Conservation (phyloP, 2,888 invertebrate species). For the Tipula unca region DNA sequence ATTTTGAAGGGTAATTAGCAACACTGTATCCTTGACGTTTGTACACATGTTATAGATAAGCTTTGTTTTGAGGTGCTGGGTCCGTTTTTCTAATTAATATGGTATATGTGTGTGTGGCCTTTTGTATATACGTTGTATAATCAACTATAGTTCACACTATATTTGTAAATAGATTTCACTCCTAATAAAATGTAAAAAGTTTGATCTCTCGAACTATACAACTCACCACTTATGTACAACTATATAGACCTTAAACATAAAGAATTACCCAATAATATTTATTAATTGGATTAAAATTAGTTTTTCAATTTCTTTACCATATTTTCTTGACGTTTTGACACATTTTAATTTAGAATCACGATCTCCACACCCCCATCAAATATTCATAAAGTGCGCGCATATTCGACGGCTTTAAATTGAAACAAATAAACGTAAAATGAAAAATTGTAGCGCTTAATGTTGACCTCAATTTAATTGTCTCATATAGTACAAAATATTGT, state of each 20-base stretch:
- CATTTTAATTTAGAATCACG: not conserved
- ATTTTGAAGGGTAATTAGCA: too few species aligned
- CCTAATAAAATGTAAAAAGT: not conserved
- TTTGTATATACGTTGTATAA: too few species aligned
- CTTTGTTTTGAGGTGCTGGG: too few species aligned
- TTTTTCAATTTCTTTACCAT: not conserved
- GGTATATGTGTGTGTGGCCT: too few species aligned
- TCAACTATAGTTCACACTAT: too few species aligned
- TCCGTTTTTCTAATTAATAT: too few species aligned
- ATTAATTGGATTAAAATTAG: not conserved
- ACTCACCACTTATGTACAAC: not conserved
- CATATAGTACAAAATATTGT: not conserved
- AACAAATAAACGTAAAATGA: not conserved
- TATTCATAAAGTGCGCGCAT: not conserved
- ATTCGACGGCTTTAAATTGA: not conserved
- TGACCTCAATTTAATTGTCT: slow-evolving; percentile 14
- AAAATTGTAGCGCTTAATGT: not conserved
- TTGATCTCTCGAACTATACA: not conserved
- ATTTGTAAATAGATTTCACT: not conserved
- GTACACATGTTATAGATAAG: too few species aligned
- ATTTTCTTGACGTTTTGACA: not conserved
- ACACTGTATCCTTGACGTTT: too few species aligned
- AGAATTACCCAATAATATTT: not conserved
- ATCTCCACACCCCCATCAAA: not conserved
- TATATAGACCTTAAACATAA: not conserved